These are phyloP conservation scores for Campoletis raptor DNA, from an alignment of 2,888 invertebrate species.

Conservation along the genomic window DNA sequence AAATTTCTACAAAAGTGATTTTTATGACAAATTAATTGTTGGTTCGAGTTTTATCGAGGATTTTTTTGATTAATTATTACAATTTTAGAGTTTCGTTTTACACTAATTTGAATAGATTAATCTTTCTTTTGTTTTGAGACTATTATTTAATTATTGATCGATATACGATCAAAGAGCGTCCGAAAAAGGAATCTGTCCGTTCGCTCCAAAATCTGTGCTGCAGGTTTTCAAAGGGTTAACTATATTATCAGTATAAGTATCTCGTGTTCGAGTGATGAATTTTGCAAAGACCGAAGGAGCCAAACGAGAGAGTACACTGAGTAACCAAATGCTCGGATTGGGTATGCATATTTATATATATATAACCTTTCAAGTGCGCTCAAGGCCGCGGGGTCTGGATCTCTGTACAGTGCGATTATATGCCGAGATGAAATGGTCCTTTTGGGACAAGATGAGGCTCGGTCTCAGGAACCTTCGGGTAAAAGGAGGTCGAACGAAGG, in stretches of 20 bases:
- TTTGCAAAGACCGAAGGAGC: conserved; percentile 9
- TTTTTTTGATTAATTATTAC: background rate
- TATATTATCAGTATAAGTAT: conserved; percentile 48
- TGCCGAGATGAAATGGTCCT: conserved; percentile 69
- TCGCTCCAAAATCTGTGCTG: conserved; percentile 20
- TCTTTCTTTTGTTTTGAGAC: conserved; percentile 1
- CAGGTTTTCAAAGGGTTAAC: conserved; percentile 43
- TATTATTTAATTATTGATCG: background rate
- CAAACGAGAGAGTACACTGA: conserved; percentile 22
- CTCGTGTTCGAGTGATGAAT: conserved; percentile 45
- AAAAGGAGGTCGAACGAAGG: conserved; percentile 80
- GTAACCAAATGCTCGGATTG: conserved; percentile 25
- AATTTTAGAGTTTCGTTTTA: background rate
- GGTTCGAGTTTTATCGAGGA: background rate
- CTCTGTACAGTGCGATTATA: conserved; percentile 56
- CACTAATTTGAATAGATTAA: background rate
- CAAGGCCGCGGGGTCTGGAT: conserved; percentile 72
- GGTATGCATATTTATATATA: conserved; percentile 26
- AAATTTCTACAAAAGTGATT: background rate
- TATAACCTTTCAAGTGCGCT: conserved; percentile 63
- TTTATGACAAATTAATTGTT: background rate
- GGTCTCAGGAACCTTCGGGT: conserved; percentile 75
- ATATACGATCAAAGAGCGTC: background rate
- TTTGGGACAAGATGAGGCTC: conserved; percentile 65
- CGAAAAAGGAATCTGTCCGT: background rate